phyloP scores from a whole-genome alignment of 2,797 vertebrate genomes.

The Sebastiscus tertius region DNA sequence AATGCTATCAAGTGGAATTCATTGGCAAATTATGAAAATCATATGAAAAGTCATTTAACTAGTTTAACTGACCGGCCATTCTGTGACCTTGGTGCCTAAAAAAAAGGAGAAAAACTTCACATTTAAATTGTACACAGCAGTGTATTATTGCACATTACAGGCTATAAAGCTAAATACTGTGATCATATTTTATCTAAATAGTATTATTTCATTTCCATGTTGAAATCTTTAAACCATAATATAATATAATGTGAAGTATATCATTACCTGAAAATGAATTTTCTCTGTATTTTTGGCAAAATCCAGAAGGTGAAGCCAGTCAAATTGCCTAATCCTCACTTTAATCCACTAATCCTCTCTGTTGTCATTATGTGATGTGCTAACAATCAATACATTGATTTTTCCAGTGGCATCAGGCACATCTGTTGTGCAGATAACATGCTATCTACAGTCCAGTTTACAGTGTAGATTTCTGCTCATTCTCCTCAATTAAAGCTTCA shows the following conservation, averaged over 20 bases:
- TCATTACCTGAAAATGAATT: neutral
- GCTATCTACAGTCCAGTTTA: neutral
- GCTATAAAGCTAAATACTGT: neutral
- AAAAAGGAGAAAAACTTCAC: neutral
- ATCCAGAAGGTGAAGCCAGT: neutral
- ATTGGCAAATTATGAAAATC: no score
- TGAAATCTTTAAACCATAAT: neutral
- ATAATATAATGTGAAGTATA: neutral
- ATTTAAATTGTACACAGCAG: neutral
- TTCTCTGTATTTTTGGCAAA: neutral
- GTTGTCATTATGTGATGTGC: neutral
- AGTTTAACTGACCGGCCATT: neutral
- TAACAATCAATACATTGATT: neutral
- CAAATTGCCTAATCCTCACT: neutral
- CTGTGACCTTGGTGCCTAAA: neutral
- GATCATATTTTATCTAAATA: neutral
- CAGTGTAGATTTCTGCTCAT: neutral
- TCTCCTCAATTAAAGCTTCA: neutral
- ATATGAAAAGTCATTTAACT: no score
- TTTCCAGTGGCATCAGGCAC: neutral
- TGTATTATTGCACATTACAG: neutral
- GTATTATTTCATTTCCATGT: neutral
- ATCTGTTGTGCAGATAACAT: neutral
- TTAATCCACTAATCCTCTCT: neutral
- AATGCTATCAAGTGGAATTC: no score